Conservation (phyloP, 2,888 invertebrate species). For the Deroplatys truncata region DNA sequence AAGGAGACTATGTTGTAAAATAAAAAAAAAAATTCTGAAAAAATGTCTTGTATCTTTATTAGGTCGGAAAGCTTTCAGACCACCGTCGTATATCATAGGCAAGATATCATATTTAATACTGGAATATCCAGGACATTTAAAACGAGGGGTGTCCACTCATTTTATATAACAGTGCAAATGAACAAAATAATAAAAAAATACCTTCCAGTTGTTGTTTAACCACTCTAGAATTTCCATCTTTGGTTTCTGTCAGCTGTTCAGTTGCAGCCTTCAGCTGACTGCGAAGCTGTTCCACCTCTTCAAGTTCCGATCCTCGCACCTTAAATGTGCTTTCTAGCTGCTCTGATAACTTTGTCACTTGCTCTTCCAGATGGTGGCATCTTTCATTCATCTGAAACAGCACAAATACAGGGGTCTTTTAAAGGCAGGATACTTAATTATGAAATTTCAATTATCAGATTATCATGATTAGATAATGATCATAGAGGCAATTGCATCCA, state of each 20-base stretch:
- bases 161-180: too few relatives aligned
- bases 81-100: too few relatives aligned
- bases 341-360: constrained; percentile 5
- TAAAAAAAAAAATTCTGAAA: too few relatives aligned
- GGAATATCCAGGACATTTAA: too few relatives aligned
- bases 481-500: too few relatives aligned
- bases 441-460: too few relatives aligned
- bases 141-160: too few relatives aligned
- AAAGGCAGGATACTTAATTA: neutral
- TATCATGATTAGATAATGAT: too few relatives aligned
- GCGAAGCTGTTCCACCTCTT: neutral
- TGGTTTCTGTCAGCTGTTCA: neutral
- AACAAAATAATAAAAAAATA: neutral
- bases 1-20: too few relatives aligned
- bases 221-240: neutral
- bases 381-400: neutral
- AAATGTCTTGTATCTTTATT: too few relatives aligned
- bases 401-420: neutral
- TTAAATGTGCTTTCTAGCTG: neutral
- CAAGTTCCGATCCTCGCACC: neutral
- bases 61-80: too few relatives aligned
- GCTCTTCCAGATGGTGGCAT: constrained; percentile 9
- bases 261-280: neutral
- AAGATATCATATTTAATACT: too few relatives aligned
- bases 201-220: constrained; percentile 14